A percentile compares a stretch with the other conserved stretches of the same genome.
phyloP scores from a whole-genome alignment of 2,888 invertebrate species.

The Nomada hirtipes region DNA sequence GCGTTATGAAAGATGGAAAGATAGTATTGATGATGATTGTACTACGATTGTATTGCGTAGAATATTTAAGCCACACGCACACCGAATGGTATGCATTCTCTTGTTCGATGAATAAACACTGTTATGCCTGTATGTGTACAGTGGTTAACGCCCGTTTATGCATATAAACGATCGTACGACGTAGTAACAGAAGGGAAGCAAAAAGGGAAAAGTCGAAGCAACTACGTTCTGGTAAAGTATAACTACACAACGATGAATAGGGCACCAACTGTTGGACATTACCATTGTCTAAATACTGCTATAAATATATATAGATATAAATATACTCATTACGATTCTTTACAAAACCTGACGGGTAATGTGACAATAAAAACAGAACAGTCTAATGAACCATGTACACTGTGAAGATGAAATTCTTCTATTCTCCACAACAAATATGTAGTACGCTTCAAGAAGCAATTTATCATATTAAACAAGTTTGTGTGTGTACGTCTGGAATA shows the following conservation, averaged over 20 bases:
- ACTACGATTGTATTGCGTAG: slow-evolving; percentile 13
- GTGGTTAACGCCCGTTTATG: neutral
- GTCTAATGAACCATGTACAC: slow-evolving; percentile 42
- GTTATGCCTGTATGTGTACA: slow-evolving; percentile 7
- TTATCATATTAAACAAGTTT: neutral
- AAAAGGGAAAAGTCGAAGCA: slow-evolving; percentile 75
- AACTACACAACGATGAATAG: slow-evolving; percentile 76
- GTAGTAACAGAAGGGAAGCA: slow-evolving; percentile 52
- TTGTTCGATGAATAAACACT: no score
- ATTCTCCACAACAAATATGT: neutral
- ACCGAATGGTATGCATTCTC: neutral
- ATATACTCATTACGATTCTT: slow-evolving; percentile 59
- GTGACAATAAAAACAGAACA: slow-evolving; percentile 50
- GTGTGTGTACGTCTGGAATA: neutral
- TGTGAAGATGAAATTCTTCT: slow-evolving; percentile 59
- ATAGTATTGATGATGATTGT: neutral
- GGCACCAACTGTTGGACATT: slow-evolving; percentile 84
- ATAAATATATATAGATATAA: slow-evolving; percentile 54
- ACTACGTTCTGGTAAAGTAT: slow-evolving; percentile 75
- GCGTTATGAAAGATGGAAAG: neutral
- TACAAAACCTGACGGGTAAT: slow-evolving; percentile 60
- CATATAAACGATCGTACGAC: slow-evolving; percentile 37
- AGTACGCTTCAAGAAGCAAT: neutral
- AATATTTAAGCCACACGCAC: slow-evolving; percentile 23
- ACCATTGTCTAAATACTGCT: slow-evolving; percentile 84